Evolutionary conservation across 2,113 vertebrate species (phyloP), one percentile per base, ranked within the genome.

Genomic region (Oostethus manadensis): DNA sequence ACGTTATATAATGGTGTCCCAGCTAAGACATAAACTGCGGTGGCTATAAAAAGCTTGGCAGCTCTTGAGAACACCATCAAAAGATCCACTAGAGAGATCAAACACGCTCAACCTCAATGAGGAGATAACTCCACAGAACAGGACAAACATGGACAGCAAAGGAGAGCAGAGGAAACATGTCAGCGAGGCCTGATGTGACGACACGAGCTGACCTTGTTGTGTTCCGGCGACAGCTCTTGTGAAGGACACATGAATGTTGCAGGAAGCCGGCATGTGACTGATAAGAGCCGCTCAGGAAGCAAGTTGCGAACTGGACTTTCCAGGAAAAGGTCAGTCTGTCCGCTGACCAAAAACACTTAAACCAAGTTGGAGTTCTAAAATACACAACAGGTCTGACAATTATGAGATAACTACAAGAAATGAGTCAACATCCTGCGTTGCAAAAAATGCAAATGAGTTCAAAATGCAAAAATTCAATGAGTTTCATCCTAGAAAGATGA

Each of bases 21-120:
- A 29, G 23, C 23, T 17, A 51, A 51, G 50, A 17, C 23, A 29
- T 22, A 17, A 35, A 54, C 18, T 18, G 46, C 15, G n/a, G 51
- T 14, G 29, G 51, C 51, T 54, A 54, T 35, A 54, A 54, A 54
- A 54, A 54, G 29, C 51, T 18, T 10, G 23, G 48, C 16, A 54
- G 17, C 33, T 35, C 17, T 54, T 54, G 35, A 11, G n/a, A 54
- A 54, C 51, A 18, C 2, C n/a, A 54, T 54, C 51, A 54, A 54
- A 54, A 54, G 15, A 29, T 33, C 50, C 23, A 51, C 15, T 33
- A 4, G 26, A 29, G 16, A 51, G 23, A 16, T 51, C 50, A 29
- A 51, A 15, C 13, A 14, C 3, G 38, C 11, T 42, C 11, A 42
- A 42, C 23, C 14, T 29, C 23, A 13, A 54, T 54, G 29, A 54